Percentiles rank a stretch among this genome's conserved stretches.
Evolutionary conservation across 1,140 invertebrate genomes (phyloP).

Genomic region (Drosophila busckii): DNA sequence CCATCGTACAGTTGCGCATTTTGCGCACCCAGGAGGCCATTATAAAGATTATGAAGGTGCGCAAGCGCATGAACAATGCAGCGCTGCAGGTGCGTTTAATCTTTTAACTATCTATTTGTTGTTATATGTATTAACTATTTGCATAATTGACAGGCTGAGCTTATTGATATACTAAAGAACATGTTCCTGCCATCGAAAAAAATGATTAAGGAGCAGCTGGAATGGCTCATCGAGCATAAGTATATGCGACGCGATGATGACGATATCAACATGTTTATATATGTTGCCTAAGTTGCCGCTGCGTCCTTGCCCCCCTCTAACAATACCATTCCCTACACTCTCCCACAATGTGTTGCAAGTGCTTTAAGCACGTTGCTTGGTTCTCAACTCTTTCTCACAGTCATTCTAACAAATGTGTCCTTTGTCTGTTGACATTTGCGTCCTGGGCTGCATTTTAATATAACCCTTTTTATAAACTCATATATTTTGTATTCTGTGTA

Average conservation of each 20-base stretch:
- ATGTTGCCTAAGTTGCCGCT: conserved; percentile 88
- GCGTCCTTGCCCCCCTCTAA: conserved; percentile 29
- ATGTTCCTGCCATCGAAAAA: conserved; percentile 99
- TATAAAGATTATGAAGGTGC: conserved; percentile 99
- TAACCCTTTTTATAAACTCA: too few species aligned
- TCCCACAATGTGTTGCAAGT: conserved; percentile 17
- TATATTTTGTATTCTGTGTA: too few species aligned
- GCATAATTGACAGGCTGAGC: conserved; percentile 85
- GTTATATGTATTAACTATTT: background rate
- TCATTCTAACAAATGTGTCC: background rate
- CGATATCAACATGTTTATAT: conserved; percentile 98
- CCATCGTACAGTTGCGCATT: conserved; percentile 96
- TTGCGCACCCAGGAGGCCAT: conserved; percentile 96
- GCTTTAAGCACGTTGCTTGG: conserved; percentile 19
- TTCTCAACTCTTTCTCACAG: conserved; percentile 7
- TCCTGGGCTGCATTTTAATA: conserved; percentile 9
- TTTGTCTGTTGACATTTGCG: conserved; percentile 8
- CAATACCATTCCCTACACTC: conserved; percentile 19
- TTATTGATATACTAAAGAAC: conserved; percentile 98
- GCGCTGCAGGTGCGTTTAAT: conserved; percentile 86
- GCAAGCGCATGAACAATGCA: conserved; percentile 95
- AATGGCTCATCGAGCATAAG: conserved; percentile 99
- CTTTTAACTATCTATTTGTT: background rate
- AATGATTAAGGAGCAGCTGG: conserved; percentile 99
- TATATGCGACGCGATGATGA: conserved; percentile 98